Evolutionary conservation across 2,113 vertebrate species (phyloP).

Genomic region (Oryctolagus cuniculus): mOryCun1.1 NC_091436.1:151773501-151774000

Average conservation of each 20-base stretch:
- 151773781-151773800: background rate
- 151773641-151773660: background rate
- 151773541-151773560: background rate
- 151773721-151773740: background rate
- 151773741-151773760: background rate
- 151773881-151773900: background rate
- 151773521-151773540: background rate
- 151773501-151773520: background rate
- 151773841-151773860: accelerated
- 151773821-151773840: background rate
- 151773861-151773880: too few relatives aligned
- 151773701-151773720: background rate
- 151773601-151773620: background rate
- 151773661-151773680: background rate
- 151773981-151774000: background rate
- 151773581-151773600: background rate
- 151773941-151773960: background rate
- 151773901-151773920: background rate
- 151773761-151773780: background rate
- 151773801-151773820: background rate
- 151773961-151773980: background rate
- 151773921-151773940: background rate
- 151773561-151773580: background rate
- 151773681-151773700: background rate
- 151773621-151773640: background rate